These are phyloP conservation scores for Syndactyla subalaris DNA, from an alignment of 2,797 vertebrate species.

Conservation along the genomic window DNA sequence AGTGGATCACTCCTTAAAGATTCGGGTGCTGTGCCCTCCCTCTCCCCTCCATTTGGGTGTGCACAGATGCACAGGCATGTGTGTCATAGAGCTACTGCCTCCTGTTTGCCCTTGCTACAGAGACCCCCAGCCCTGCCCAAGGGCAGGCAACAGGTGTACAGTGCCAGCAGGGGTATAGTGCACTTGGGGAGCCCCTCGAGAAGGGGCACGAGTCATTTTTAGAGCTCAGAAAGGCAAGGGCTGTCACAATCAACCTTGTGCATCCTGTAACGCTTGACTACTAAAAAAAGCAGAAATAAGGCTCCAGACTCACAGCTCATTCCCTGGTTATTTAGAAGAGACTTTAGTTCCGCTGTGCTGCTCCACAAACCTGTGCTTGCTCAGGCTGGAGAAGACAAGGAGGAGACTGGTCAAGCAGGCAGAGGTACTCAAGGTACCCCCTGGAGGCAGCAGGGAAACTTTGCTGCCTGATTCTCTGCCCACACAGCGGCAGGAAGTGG, in stretches of 20 bases:
- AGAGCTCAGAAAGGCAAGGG: neutral
- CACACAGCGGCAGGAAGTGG: accelerated
- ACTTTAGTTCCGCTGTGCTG: neutral
- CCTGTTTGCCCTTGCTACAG: neutral
- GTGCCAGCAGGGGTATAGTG: accelerated
- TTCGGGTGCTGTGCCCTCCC: neutral
- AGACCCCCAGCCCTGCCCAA: neutral
- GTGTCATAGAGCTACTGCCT: accelerated
- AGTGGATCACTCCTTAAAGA: neutral
- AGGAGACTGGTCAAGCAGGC: neutral
- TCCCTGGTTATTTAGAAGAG: neutral
- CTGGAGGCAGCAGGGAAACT: neutral
- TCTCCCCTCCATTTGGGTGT: neutral
- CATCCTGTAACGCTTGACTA: accelerated
- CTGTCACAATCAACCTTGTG: accelerated
- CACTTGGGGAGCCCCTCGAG: neutral
- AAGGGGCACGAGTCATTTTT: neutral
- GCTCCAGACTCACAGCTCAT: neutral
- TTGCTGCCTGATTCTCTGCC: neutral
- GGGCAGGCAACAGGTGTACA: accelerated
- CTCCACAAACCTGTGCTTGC: neutral
- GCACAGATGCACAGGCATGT: accelerated
- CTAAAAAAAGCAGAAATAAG: neutral
- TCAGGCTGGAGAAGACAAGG: neutral
- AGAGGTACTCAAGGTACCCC: neutral